phyloP scores from a whole-genome alignment of 2,113 vertebrate species.

The Callionymus lyra region DNA sequence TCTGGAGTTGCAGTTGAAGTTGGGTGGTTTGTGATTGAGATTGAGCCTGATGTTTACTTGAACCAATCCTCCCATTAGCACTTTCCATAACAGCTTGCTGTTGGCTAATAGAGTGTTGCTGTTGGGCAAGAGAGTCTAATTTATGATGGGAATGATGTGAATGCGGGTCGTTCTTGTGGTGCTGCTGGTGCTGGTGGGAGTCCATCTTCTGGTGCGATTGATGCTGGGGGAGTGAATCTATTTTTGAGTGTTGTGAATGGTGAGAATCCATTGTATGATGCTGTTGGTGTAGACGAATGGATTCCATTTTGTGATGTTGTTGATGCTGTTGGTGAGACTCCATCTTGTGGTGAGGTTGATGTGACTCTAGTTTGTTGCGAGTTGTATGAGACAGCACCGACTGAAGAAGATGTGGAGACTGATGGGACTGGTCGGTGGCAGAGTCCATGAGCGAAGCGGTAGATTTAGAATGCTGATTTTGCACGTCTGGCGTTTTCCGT shows the following conservation, averaged over 20 bases:
- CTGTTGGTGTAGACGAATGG: slow-evolving; percentile 39
- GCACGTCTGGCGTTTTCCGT: slow-evolving; percentile 61
- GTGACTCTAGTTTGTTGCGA: slow-evolving; percentile 67
- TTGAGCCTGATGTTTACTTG: slow-evolving; percentile 58
- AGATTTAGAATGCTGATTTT: slow-evolving; percentile 67
- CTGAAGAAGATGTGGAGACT: slow-evolving; percentile 75
- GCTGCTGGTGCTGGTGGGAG: slow-evolving; percentile 41
- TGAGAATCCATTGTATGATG: slow-evolving; percentile 54
- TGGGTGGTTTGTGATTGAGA: slow-evolving; percentile 73
- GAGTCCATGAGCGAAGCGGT: slow-evolving; percentile 72
- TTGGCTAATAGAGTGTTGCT: slow-evolving; percentile 70
- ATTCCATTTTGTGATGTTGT: slow-evolving; percentile 46
- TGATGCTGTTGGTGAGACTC: slow-evolving; percentile 39
- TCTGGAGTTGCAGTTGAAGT: slow-evolving; percentile 76
- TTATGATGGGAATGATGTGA: slow-evolving; percentile 46
- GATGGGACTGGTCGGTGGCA: slow-evolving; percentile 67
- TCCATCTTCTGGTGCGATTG: slow-evolving; percentile 37
- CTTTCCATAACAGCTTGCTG: slow-evolving; percentile 66
- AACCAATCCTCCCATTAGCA: slow-evolving; percentile 50
- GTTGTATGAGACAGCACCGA: slow-evolving; percentile 86
- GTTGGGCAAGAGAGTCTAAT: slow-evolving; percentile 49
- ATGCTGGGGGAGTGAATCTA: slow-evolving; percentile 47
- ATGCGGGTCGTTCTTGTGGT: slow-evolving; percentile 41
- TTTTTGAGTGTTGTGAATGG: slow-evolving; percentile 50
- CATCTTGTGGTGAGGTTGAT: slow-evolving; percentile 50